Evolutionary conservation across 2,113 vertebrate genomes (phyloP), one percentile per base, ranked within the genome.

Genomic region (Gadus macrocephalus): DNA sequence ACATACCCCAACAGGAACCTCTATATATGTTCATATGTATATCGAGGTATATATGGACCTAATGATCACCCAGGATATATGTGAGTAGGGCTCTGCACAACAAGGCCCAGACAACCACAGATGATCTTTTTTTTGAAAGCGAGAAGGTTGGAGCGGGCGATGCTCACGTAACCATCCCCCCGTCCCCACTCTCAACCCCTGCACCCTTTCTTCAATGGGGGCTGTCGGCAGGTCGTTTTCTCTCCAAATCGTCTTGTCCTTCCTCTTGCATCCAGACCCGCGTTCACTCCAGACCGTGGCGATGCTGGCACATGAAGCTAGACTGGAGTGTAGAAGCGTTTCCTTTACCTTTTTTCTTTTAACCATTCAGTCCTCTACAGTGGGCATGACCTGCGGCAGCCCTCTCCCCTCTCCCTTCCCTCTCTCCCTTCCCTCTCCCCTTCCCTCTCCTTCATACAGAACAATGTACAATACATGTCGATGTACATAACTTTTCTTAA

Each of bases 401-500:
- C 31, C 31, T 87, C 72, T 72, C 76, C 71, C 77, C 27, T 83
- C 75, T 11, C 1, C 42, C 42, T 14, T 20, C 20, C 20, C 65
- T 14, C 65, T 4, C 31, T 49, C 42, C 42, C 42, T 9, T 14
- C 65, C 4, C 65, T 35, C 31, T 49, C 42, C 42, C 42, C 42
- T 14, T 20, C 20, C 20, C 65, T 14, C 65, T 60, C 59, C 61
- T 70, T 70, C 38, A 64, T 80, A 87, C 75, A 77, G 75, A 78
- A 81, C 70, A 70, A 71, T 92, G 88, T 92, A 90, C 90, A 90
- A 87, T 91, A 88, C 90, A 86, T 86, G 88, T 90, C 85, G 66
- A 85, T 92, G 90, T 93, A 90, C 86, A 92, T 91, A 92, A 87
- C 71, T 76, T 86, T 78, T 71, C 74, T 82, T 90, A 87, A 14